These are phyloP conservation scores for Pseudobourletiella spinata DNA, from an alignment of 1,140 invertebrate genomes.

Conservation along the genomic window DNA sequence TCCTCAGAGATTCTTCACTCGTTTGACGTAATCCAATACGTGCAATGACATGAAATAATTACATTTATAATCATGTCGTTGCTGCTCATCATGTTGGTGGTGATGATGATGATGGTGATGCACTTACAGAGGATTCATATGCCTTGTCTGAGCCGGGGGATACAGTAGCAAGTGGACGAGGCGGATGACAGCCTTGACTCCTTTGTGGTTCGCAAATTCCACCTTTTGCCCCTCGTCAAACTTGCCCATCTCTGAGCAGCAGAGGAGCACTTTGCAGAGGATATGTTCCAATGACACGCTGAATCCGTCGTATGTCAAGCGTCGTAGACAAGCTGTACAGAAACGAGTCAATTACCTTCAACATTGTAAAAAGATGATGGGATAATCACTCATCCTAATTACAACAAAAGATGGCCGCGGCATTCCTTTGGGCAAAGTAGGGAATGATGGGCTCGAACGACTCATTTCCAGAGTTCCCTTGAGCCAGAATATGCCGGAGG, in stretches of 20 bases:
- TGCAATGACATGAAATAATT: no score
- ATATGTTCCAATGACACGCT: slow-evolving; percentile 1
- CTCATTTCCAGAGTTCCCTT: neutral
- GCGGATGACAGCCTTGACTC: slow-evolving; percentile 15
- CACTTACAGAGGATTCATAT: slow-evolving; percentile 27
- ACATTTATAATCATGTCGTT: no score
- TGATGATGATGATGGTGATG: no score
- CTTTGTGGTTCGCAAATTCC: slow-evolving; percentile 10
- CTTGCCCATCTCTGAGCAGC: slow-evolving; percentile 8
- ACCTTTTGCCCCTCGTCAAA: slow-evolving; percentile 14
- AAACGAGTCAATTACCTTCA: neutral
- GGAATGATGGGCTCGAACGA: no score
- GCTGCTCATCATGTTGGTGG: no score
- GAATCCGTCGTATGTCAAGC: neutral
- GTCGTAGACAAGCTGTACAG: no score
- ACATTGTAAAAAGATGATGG: no score
- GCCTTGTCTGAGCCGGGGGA: slow-evolving; percentile 9
- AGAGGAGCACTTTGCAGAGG: slow-evolving; percentile 8
- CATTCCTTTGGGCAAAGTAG: no score
- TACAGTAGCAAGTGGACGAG: slow-evolving; percentile 17
- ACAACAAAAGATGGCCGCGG: no score
- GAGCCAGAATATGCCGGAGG: neutral
- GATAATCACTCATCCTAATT: no score
- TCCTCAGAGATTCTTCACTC: no score
- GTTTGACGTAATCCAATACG: no score